phyloP scores from a whole-genome alignment of 2,797 vertebrate species.

The Hippoglossus hippoglossus region DNA sequence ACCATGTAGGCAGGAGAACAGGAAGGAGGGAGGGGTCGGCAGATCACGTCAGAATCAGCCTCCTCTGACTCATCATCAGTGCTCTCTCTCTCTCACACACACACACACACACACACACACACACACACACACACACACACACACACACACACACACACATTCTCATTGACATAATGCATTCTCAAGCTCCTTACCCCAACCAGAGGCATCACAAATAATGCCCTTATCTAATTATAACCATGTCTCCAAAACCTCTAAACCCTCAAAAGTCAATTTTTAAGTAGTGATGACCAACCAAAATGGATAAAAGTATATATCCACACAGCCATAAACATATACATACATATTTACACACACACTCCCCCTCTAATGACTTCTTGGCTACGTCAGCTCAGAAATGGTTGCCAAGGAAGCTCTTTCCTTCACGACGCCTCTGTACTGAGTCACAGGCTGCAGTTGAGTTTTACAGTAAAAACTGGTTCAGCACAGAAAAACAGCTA shows the following conservation, averaged over 20 bases:
- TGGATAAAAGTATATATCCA: neutral
- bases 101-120: neutral
- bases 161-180: too few relatives aligned
- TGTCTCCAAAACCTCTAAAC: too few relatives aligned
- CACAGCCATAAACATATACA: neutral
- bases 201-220: too few relatives aligned
- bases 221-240: too few relatives aligned
- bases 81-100: constrained; percentile 18
- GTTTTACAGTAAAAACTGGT: constrained; percentile 12
- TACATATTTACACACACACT: constrained; percentile 2
- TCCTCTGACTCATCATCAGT: constrained; percentile 72
- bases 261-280: too few relatives aligned
- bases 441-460: constrained; percentile 18
- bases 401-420: constrained; percentile 55
- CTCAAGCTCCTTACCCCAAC: too few relatives aligned
- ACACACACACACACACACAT: neutral
- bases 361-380: constrained; percentile 6
- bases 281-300: too few relatives aligned
- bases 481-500: neutral
- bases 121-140: neutral
- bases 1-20: constrained; percentile 13
- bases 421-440: constrained; percentile 32
- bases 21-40: constrained; percentile 48
- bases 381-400: constrained; percentile 43
- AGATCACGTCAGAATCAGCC: constrained; percentile 72